A percentile compares a stretch with the other conserved stretches of the same genome.
These are phyloP conservation scores for Heliconius hortense DNA, from an alignment of 2,888 invertebrate genomes.

Conservation along the genomic window DNA sequence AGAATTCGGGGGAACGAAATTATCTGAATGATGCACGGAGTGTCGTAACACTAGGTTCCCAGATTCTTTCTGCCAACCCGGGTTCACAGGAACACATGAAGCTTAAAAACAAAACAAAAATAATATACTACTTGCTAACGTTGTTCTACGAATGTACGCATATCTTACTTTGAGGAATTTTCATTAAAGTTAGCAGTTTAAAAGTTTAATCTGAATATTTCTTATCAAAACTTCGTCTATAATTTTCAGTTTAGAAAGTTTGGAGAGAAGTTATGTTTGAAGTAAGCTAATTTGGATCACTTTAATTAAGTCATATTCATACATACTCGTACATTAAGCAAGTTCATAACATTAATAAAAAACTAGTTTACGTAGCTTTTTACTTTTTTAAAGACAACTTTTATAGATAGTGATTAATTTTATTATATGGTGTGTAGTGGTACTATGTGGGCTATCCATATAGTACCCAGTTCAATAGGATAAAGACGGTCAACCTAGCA, in stretches of 20 bases:
- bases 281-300: slow-evolving; percentile 14
- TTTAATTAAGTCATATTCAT: slow-evolving; percentile 16
- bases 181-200: slow-evolving; percentile 8
- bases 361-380: not conserved
- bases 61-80: no score
- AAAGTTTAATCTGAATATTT: slow-evolving; percentile 21
- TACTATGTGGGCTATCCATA: no score
- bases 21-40: no score
- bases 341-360: not conserved
- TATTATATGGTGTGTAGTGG: no score
- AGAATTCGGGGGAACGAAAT: no score
- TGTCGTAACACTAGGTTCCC: no score
- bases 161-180: not conserved
- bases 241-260: slow-evolving; percentile 1
- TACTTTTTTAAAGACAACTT: not conserved
- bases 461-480: no score
- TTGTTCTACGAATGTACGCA: not conserved
- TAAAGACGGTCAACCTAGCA: no score
- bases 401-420: not conserved
- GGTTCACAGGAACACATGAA: no score
- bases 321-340: not conserved
- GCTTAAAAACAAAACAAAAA: not conserved
- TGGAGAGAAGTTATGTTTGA: not conserved
- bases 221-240: slow-evolving; percentile 12
- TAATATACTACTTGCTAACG: not conserved